Conservation (phyloP, 2,888 invertebrate species). For the Hedychridium roseum region DNA sequence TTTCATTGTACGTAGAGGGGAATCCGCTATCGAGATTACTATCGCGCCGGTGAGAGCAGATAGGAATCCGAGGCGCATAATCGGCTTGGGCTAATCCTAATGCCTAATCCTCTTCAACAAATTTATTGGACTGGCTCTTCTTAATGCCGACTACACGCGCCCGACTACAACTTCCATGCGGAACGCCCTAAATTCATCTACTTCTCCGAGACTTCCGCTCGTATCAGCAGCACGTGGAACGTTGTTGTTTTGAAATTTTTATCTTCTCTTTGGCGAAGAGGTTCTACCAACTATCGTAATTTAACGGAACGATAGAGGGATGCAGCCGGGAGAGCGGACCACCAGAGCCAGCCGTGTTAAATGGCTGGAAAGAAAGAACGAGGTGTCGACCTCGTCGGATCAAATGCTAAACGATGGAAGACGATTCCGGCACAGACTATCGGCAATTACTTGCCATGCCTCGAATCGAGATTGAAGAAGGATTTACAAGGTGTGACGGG, state of each 20-base stretch:
- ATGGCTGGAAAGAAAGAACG: slow-evolving; percentile 44
- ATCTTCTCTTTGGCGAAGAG: too few species aligned
- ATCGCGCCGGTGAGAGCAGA: slow-evolving; percentile 25
- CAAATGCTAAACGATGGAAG: slow-evolving; percentile 31
- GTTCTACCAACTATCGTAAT: neutral
- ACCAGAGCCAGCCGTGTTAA: slow-evolving; percentile 28
- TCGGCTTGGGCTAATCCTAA: slow-evolving; percentile 39
- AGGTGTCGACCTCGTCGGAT: slow-evolving; percentile 31
- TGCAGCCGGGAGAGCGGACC: neutral
- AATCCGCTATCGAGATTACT: slow-evolving; percentile 28
- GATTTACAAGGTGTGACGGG: slow-evolving; percentile 3
- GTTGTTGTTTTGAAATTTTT: too few species aligned
- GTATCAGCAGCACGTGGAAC: too few species aligned
- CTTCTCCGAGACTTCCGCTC: too few species aligned
- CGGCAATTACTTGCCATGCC: too few species aligned
- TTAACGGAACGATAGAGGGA: neutral
- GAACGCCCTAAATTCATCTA: too few species aligned
- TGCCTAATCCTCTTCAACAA: slow-evolving; percentile 41
- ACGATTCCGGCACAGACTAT: neutral
- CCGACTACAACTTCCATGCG: too few species aligned
- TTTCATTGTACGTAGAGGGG: too few species aligned
- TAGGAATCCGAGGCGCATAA: slow-evolving; percentile 37
- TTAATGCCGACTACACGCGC: slow-evolving; percentile 30
- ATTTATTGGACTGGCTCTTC: slow-evolving; percentile 40
- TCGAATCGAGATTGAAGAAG: too few species aligned